Percentiles rank a stretch among this genome's conserved stretches.
Evolutionary conservation across 2,113 vertebrate species (phyloP).

Genomic region (Apodemus speciosus): DNA sequence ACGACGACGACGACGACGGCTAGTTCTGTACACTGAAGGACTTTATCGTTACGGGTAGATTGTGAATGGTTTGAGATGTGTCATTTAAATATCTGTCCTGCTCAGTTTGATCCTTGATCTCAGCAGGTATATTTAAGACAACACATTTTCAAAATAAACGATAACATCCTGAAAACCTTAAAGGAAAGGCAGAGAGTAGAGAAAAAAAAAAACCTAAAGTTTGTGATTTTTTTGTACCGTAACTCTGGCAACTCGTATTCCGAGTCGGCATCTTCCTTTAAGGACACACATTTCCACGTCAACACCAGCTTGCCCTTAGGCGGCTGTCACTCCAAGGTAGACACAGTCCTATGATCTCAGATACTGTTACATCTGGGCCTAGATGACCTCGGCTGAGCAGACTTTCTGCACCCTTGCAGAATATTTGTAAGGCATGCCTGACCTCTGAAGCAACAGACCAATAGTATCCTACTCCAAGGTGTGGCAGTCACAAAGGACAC

Average conservation of each 20-base stretch:
- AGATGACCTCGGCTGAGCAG: neutral
- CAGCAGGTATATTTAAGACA: neutral
- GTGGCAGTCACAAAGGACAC: neutral
- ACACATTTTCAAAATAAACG: neutral
- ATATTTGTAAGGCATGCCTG: neutral
- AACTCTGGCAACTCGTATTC: too few species aligned
- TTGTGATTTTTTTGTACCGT: rapidly evolving
- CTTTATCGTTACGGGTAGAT: neutral
- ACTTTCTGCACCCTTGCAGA: neutral
- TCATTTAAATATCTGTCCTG: neutral
- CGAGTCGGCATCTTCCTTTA: neutral
- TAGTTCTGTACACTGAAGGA: neutral
- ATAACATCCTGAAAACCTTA: neutral
- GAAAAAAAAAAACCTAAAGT: too few species aligned
- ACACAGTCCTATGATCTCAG: too few species aligned
- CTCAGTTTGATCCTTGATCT: neutral
- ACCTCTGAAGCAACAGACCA: neutral
- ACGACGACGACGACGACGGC: too few species aligned
- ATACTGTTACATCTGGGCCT: rapidly evolving
- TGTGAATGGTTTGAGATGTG: neutral
- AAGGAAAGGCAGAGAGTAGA: neutral
- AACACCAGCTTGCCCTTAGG: neutral
- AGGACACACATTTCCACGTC: neutral
- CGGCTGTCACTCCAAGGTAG: neutral
- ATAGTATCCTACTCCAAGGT: neutral